A percentile compares a stretch with the other conserved stretches of the same genome.
Evolutionary conservation across 2,888 invertebrate species (phyloP).

Genomic region (Chelonus formosanus): DNA sequence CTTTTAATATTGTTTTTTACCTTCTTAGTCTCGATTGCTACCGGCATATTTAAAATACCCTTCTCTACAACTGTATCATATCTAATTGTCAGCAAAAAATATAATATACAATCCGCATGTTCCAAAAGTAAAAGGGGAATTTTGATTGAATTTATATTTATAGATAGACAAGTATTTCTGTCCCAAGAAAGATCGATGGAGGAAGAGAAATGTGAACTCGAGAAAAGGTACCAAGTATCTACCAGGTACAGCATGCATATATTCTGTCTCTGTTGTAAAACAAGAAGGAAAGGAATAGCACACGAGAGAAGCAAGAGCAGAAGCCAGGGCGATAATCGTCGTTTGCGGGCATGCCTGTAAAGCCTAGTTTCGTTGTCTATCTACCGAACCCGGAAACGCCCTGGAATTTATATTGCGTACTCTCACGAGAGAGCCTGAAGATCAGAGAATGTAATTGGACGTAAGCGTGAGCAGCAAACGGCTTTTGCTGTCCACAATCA

Average conservation of each 20-base stretch:
- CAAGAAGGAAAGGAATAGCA: slow-evolving; percentile 1
- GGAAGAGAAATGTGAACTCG: slow-evolving; percentile 21
- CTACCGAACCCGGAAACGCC: slow-evolving; percentile 42
- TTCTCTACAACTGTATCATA: too few relatives aligned
- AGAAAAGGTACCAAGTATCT: slow-evolving; percentile 8
- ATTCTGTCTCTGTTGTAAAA: neutral
- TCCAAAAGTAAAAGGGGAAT: too few relatives aligned
- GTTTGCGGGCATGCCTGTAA: slow-evolving; percentile 27
- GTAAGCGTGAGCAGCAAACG: slow-evolving; percentile 22
- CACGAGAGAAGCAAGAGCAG: slow-evolving; percentile 18
- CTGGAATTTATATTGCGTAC: slow-evolving; percentile 37
- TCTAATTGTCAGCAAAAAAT: too few relatives aligned
- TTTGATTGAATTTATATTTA: slow-evolving; percentile 9
- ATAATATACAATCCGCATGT: too few relatives aligned
- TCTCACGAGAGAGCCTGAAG: slow-evolving; percentile 25
- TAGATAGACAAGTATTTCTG: neutral
- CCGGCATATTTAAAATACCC: neutral
- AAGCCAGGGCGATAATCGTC: slow-evolving; percentile 8
- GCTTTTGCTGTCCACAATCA: slow-evolving; percentile 3
- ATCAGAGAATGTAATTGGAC: slow-evolving; percentile 30
- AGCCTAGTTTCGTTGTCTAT: slow-evolving; percentile 41
- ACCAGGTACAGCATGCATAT: slow-evolving; percentile 2
- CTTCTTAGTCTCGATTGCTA: neutral
- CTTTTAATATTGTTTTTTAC: neutral
- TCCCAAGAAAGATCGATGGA: slow-evolving; percentile 13